Evolutionary conservation across 2,888 invertebrate species (phyloP), one percentile per base, ranked within the genome.

Genomic region (Drosophila affinis): DNA sequence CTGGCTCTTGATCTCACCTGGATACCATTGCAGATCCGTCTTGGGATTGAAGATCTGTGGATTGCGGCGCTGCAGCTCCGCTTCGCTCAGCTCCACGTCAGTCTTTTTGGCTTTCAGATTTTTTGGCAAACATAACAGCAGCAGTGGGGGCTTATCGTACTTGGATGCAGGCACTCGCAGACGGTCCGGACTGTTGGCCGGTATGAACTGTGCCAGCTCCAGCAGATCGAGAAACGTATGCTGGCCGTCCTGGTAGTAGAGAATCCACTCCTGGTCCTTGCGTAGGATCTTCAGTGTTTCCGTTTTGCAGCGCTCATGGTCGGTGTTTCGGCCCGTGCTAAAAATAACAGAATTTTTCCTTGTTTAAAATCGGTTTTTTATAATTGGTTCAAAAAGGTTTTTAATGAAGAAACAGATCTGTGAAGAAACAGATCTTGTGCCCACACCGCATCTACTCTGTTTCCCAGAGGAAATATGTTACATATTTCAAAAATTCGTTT

Each of bases 131-230:
- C 92, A 92, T 71, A 92, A 89, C 59, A 92, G 68, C 64, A 92
- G 70, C 24, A 91, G 65, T 29, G 91, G 91, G 21, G 92, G 89
- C 81, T 91, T 91, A 72, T 92, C 97, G 93, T 96, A 97, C 93
- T 97, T 97, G 0, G 97, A 97, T 10, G 97, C 96, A 24, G 96
- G 97, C 90, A 98, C 93, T 84, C 97, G 88, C 52, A 87, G 86
- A 56, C 90, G 91, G 29, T 81, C 81, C 9, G 77, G 77, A 3
- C 87, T 86, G 52, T 89, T 85, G 10, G 91, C 88, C 56, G 84
- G 85, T 74, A 92, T 91, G 57, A 77, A 90, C 64, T 87, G 82
- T 17, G 91, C 92, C 75, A 92, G 68, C 32, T 91, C 91, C 7
- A 81, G 80, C 39, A 91, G 75, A 59, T 89, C 88, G 51, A 89